Percentiles rank a stretch among this genome's conserved stretches.
Conservation (phyloP, 2,113 vertebrate genomes). For the Hydrolagus affinis region DNA sequence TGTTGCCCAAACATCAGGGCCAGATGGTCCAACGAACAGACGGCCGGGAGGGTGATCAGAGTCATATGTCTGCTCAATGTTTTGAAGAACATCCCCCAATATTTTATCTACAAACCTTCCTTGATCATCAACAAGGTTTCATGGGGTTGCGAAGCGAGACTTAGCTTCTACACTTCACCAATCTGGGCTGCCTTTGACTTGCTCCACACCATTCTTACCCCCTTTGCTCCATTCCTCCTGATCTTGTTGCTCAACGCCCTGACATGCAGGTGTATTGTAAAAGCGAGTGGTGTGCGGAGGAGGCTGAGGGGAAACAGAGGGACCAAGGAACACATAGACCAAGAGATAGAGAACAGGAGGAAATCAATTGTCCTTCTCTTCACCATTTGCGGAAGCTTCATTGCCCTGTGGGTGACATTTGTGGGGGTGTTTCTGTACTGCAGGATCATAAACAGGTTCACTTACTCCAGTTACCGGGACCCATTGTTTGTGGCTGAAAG, state of each 20-base stretch:
- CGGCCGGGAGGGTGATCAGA: too few relatives aligned
- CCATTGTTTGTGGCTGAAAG: too few relatives aligned
- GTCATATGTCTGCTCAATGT: too few relatives aligned
- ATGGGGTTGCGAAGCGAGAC: too few relatives aligned
- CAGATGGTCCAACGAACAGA: too few relatives aligned
- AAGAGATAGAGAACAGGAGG: conserved; percentile 30
- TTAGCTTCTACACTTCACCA: conserved; percentile 31
- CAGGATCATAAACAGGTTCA: too few relatives aligned
- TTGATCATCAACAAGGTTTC: too few relatives aligned
- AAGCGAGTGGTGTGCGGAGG: conserved; percentile 24
- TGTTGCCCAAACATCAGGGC: too few relatives aligned
- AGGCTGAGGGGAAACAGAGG: conserved; percentile 30
- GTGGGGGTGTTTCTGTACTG: conserved; percentile 35
- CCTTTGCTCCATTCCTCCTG: conserved; percentile 25
- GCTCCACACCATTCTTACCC: conserved; percentile 35
- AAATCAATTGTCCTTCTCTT: conserved; percentile 33
- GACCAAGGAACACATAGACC: not conserved
- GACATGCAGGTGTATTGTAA: conserved; percentile 29
- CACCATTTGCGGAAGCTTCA: conserved; percentile 34
- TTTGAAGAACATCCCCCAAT: too few relatives aligned
- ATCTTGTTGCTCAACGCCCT: conserved; percentile 34
- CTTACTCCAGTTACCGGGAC: too few relatives aligned
- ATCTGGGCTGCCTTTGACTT: conserved; percentile 31
- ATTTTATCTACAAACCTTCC: too few relatives aligned
- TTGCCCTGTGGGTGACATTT: conserved; percentile 33